Conservation (phyloP, 2,888 invertebrate genomes). For the Torymus texanus region DNA sequence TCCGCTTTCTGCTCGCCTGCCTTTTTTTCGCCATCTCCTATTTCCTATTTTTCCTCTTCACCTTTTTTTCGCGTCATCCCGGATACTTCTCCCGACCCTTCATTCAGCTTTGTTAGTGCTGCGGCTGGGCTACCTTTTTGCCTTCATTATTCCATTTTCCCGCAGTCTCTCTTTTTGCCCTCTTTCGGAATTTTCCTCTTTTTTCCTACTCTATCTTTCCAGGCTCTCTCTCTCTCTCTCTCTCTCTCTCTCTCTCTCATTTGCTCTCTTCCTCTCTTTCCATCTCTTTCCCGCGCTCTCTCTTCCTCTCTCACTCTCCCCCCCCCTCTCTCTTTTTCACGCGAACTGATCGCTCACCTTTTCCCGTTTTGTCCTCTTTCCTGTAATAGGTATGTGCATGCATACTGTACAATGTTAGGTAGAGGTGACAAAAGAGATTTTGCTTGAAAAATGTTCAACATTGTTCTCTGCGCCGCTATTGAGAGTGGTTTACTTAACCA, state of each 20-base stretch:
- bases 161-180: neutral
- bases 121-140: neutral
- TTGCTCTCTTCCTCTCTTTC: slow-evolving; percentile 8
- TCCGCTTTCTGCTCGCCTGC: slow-evolving; percentile 6
- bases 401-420: neutral
- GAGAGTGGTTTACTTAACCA: slow-evolving; percentile 31
- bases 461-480: neutral
- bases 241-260: neutral
- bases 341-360: too few species aligned
- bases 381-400: too few species aligned
- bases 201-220: neutral
- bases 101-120: slow-evolving; percentile 26
- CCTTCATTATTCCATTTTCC: slow-evolving; percentile 39
- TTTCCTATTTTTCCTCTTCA: slow-evolving; percentile 17
- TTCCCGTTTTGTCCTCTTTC: too few species aligned
- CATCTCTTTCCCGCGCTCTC: too few species aligned
- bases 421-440: slow-evolving; percentile 34
- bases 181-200: slow-evolving; percentile 24
- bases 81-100: neutral
- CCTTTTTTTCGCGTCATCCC: neutral
- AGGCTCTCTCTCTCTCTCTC: neutral
- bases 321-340: neutral
- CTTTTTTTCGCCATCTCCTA: slow-evolving; percentile 31
- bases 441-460: slow-evolving; percentile 45
- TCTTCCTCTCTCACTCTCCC: slow-evolving; percentile 20